These are phyloP conservation scores for Adelognathus sp. DNA, from an alignment of 2,888 invertebrate genomes.

Conservation along the genomic window DNA sequence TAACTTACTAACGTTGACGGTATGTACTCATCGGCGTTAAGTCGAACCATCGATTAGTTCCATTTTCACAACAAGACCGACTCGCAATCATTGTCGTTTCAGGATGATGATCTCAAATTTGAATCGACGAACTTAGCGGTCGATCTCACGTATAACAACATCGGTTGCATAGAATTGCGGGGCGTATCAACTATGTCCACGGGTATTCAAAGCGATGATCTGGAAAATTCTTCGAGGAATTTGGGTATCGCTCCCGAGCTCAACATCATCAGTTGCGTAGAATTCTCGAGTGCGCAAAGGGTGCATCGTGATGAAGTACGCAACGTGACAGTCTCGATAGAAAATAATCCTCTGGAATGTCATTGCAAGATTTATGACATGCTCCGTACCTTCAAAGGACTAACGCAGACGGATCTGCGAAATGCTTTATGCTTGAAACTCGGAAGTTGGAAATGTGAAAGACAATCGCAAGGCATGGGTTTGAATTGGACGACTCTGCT, in stretches of 20 bases:
- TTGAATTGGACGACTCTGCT: constrained; percentile 81
- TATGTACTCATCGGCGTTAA: no score
- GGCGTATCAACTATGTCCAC: no score
- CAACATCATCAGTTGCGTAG: no score
- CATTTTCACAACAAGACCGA: no score
- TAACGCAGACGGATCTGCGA: constrained; percentile 77
- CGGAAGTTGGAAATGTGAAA: constrained; percentile 81
- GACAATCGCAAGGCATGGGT: constrained; percentile 72
- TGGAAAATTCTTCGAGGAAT: no score
- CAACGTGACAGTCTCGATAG: constrained; percentile 81
- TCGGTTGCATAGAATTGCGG: constrained; percentile 80
- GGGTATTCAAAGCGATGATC: no score
- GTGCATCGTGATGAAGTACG: constrained; percentile 60
- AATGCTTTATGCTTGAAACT: constrained; percentile 79
- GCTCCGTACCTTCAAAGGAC: constrained; percentile 82
- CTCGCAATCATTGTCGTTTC: constrained; percentile 55
- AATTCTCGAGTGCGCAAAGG: no score
- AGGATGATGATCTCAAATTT: constrained; percentile 71
- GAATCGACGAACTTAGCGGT: constrained; percentile 77
- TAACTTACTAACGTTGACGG: no score
- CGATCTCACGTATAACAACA: constrained; percentile 84
- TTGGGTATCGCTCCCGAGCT: no score
- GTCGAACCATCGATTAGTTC: no score
- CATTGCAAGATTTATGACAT: constrained; percentile 84
- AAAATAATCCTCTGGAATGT: constrained; percentile 85